A percentile compares a stretch with the other conserved stretches of the same genome.
These are phyloP conservation scores for Acropternis orthonyx DNA, from an alignment of 2,797 vertebrate genomes.

Conservation along the genomic window DNA sequence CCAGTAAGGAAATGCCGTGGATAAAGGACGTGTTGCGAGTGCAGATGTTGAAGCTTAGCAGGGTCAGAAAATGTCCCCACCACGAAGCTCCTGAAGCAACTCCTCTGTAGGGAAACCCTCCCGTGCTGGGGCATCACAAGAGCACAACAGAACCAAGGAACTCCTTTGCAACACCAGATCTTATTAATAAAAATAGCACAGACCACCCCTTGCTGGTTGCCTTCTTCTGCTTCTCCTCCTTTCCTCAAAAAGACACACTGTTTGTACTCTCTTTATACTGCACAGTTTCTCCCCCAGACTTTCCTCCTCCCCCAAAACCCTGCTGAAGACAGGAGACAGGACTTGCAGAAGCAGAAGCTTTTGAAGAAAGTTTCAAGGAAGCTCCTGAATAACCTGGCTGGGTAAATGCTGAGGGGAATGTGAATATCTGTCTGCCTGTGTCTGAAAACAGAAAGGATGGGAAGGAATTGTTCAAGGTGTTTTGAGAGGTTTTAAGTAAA, in stretches of 20 bases:
- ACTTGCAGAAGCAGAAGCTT: not conserved
- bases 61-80: not conserved
- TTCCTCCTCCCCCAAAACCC: not conserved
- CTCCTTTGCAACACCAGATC: not conserved
- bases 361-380: not conserved
- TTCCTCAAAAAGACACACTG: not conserved
- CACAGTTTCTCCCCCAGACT: not conserved
- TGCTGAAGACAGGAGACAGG: not conserved
- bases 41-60: not conserved
- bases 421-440: not conserved
- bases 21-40: not conserved
- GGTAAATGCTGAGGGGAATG: not conserved
- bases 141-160: not conserved
- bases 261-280: not conserved
- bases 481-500: not conserved
- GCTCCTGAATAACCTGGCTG: not conserved
- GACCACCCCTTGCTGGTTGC: not conserved
- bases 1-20: not conserved
- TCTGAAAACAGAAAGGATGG: not conserved
- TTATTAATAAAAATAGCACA: not conserved
- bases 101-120: not conserved
- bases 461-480: not conserved
- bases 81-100: not conserved
- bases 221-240: not conserved
- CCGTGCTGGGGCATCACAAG: fast-evolving